Conservation (phyloP, 2,113 vertebrate genomes). For the Scortum barcoo region DNA sequence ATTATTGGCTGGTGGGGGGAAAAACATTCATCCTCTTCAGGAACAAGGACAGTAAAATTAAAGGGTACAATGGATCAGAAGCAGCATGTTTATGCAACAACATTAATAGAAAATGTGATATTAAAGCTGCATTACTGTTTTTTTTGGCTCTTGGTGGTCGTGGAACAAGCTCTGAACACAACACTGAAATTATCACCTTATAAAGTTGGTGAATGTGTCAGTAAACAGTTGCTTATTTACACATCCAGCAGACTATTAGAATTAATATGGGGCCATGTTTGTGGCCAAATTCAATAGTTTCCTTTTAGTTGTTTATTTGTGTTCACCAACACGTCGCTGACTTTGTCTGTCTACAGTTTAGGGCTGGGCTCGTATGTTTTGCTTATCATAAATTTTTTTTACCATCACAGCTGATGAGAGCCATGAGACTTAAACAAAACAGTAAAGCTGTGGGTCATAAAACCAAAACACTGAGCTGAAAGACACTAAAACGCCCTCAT, state of each 20-base stretch:
- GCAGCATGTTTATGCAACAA: not conserved
- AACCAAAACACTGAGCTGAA: not conserved
- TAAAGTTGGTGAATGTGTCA: not conserved
- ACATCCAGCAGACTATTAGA: not conserved
- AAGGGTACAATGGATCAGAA: not conserved
- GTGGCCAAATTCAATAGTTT: not conserved
- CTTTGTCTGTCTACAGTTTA: not conserved
- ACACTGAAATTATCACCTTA: not conserved
- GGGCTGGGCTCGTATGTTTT: not conserved
- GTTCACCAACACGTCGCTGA: not conserved
- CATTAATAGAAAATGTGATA: not conserved
- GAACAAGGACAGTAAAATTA: not conserved
- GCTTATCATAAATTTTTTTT: not conserved
- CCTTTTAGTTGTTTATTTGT: not conserved
- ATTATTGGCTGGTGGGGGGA: not conserved
- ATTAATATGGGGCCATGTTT: not conserved
- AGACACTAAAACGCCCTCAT: not conserved
- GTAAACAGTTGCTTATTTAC: not conserved
- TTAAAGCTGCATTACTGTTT: not conserved
- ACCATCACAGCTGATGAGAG: not conserved
- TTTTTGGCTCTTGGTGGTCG: not conserved
- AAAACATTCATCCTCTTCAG: constrained; percentile 2
- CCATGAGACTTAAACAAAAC: not conserved
- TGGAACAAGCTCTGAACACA: not conserved
- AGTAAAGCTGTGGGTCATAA: not conserved